Conservation (phyloP, 1,140 invertebrate genomes). For the Gryllus bimaculatus region DNA sequence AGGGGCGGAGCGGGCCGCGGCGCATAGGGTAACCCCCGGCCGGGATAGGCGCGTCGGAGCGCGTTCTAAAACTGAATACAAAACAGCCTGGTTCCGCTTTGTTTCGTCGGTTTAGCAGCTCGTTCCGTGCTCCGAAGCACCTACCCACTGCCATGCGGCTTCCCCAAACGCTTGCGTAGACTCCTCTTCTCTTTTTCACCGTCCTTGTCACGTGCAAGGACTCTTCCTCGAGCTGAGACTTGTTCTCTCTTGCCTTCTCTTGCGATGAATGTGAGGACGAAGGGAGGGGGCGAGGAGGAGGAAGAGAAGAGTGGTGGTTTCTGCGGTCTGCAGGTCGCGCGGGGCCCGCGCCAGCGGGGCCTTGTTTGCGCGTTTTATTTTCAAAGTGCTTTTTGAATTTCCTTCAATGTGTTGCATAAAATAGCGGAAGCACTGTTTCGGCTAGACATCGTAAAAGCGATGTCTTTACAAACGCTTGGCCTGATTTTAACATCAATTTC, state of each 20-base stretch:
- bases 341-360: too few species aligned
- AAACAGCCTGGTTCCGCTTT: not conserved
- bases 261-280: too few species aligned
- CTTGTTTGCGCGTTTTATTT: not conserved
- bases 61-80: not conserved
- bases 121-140: not conserved
- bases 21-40: not conserved
- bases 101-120: not conserved
- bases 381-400: not conserved
- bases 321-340: too few species aligned
- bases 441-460: not conserved
- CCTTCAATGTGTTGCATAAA: not conserved
- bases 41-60: not conserved
- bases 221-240: too few species aligned
- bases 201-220: too few species aligned
- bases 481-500: not conserved
- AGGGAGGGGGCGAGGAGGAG: not conserved
- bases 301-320: not conserved
- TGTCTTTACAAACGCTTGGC: not conserved
- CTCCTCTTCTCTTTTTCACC: not conserved
- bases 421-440: not conserved
- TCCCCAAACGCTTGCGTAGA: not conserved
- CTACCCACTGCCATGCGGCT: too few species aligned
- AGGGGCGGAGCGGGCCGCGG: too few species aligned
- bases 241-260: too few species aligned